Conservation (phyloP, 2,797 vertebrate genomes). For the Hirundo rustica region DNA sequence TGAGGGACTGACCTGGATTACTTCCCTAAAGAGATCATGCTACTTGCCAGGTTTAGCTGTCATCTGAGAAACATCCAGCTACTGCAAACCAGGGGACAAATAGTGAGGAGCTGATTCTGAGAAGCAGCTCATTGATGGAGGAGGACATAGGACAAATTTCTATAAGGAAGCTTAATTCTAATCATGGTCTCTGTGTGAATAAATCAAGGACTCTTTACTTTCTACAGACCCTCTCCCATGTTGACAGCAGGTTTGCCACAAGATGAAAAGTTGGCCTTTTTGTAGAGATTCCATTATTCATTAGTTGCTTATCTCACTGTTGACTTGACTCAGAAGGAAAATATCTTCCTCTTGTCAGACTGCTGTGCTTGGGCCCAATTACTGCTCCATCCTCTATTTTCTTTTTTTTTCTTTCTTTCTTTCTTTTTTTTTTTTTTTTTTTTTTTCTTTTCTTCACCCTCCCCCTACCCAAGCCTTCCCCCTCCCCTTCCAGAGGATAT, state of each 20-base stretch:
- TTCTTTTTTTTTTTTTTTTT: too few species aligned
- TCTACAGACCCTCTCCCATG: background rate
- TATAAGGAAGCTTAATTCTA: background rate
- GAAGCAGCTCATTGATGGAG: background rate
- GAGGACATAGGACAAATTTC: background rate
- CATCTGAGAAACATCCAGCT: background rate
- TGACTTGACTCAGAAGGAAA: background rate
- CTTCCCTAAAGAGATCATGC: background rate
- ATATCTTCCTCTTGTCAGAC: background rate
- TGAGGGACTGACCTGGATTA: background rate
- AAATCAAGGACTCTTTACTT: background rate
- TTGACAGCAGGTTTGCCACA: background rate
- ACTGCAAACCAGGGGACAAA: background rate
- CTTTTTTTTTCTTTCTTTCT: background rate
- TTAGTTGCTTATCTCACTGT: background rate
- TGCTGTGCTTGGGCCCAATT: background rate
- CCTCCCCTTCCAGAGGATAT: background rate
- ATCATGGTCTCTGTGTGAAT: background rate
- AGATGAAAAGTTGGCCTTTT: background rate
- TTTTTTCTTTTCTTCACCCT: background rate
- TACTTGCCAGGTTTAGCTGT: background rate
- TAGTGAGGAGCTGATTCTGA: background rate
- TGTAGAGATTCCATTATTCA: background rate
- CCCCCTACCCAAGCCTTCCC: background rate
- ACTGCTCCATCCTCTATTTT: background rate